Conservation (phyloP, 2,113 vertebrate genomes). For the Notiomystis cincta region DNA sequence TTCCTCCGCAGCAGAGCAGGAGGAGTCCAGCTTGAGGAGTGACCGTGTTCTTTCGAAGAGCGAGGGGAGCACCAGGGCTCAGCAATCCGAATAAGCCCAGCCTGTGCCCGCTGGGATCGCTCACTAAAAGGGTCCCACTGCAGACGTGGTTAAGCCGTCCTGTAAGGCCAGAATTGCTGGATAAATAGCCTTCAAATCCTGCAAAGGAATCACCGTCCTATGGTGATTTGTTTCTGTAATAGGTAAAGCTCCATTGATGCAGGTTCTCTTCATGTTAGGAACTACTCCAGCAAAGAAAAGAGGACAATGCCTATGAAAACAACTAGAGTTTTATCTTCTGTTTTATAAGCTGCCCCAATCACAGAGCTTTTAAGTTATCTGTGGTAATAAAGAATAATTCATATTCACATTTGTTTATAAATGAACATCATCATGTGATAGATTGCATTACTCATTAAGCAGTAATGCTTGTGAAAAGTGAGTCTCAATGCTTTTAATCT, state of each 20-base stretch:
- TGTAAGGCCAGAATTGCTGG: rapidly evolving
- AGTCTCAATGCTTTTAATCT: not conserved
- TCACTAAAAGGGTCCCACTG: not conserved
- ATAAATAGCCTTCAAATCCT: not conserved
- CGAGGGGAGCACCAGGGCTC: not conserved
- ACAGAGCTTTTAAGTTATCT: not conserved
- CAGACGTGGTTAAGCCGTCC: rapidly evolving
- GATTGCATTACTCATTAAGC: not conserved
- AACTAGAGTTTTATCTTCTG: not conserved
- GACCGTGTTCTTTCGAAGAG: rapidly evolving
- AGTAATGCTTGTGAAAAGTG: not conserved
- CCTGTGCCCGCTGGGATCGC: rapidly evolving
- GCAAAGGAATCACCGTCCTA: rapidly evolving
- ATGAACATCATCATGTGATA: not conserved
- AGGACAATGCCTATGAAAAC: not conserved
- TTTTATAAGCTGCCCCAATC: not conserved
- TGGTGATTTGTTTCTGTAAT: not conserved
- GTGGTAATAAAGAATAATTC: not conserved
- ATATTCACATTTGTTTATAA: not conserved
- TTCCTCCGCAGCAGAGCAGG: not conserved
- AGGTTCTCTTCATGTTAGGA: not conserved
- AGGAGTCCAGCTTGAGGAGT: not conserved
- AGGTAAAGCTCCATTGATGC: not conserved
- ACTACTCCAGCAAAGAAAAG: not conserved
- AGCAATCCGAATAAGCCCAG: rapidly evolving